Conservation (phyloP, 2,888 invertebrate genomes). For the Biston stratarius region DNA sequence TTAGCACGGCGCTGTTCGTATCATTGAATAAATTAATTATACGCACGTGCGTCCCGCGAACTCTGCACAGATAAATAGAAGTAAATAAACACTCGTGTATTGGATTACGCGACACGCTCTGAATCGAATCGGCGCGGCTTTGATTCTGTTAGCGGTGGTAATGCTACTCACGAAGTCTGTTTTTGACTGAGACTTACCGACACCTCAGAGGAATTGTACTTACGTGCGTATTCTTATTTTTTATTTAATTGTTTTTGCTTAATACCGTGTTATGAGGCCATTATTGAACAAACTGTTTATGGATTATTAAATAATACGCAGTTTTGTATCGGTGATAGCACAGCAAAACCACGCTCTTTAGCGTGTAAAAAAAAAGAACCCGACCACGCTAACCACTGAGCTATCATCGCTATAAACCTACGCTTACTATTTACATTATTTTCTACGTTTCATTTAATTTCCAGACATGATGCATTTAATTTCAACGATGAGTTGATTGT, state of each 20-base stretch:
- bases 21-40: conserved; percentile 29
- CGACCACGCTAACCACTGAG: no score
- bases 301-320: no score
- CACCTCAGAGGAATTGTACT: neutral
- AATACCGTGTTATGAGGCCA: no score
- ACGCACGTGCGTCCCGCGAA: conserved; percentile 13
- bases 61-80: conserved; percentile 1
- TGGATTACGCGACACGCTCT: conserved; percentile 11
- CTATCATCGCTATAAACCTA: conserved; percentile 18
- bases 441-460: conserved; percentile 12
- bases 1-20: conserved; percentile 13
- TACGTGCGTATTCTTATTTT: neutral
- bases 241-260: no score
- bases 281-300: no score
- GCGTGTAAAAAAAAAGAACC: no score
- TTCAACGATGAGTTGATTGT: conserved; percentile 13
- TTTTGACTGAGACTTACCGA: neutral
- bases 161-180: neutral
- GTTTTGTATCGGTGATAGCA: no score
- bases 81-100: conserved; percentile 23
- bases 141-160: conserved; percentile 8
- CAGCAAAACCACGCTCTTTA: no score
- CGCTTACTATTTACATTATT: conserved; percentile 18
- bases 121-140: conserved; percentile 1
- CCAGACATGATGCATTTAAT: conserved; percentile 24